A percentile compares a stretch with the other conserved stretches of the same genome.
These are phyloP conservation scores for Sebastes elongatus DNA, from an alignment of 2,797 vertebrate genomes.

Conservation along the genomic window DNA sequence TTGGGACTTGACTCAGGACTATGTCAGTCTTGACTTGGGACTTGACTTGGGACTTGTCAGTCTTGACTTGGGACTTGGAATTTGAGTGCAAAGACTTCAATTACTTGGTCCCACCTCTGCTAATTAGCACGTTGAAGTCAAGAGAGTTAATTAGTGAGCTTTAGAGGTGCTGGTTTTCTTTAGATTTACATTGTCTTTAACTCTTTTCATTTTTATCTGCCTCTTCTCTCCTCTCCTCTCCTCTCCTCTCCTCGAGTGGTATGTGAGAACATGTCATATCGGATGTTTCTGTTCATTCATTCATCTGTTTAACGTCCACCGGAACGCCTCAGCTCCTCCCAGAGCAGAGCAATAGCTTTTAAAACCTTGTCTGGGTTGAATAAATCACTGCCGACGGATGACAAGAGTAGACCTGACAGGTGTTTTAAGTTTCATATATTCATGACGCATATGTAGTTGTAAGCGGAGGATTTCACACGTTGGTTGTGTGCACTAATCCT, in stretches of 20 bases:
- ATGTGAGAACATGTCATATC: slow-evolving; percentile 13
- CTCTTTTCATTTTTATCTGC: not conserved
- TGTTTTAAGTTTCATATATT: slow-evolving; percentile 8
- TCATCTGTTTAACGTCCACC: not conserved
- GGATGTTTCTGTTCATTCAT: slow-evolving; percentile 25
- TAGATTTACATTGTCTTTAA: not conserved
- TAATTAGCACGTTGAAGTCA: not conserved
- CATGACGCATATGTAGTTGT: not conserved
- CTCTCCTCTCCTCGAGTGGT: not conserved
- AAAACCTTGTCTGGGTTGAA: slow-evolving; percentile 13
- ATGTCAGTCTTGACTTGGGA: not conserved
- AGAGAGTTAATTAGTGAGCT: not conserved
- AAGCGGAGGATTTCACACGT: slow-evolving; percentile 8
- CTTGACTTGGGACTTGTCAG: not conserved
- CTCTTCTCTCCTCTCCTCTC: no score
- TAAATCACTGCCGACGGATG: slow-evolving; percentile 28
- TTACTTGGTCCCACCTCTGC: not conserved
- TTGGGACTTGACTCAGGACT: no score
- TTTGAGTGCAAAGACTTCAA: no score
- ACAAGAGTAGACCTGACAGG: slow-evolving; percentile 38
- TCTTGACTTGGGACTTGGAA: no score
- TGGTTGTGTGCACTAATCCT: slow-evolving; percentile 1
- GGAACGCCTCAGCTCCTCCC: slow-evolving; percentile 12
- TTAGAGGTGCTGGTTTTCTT: not conserved
- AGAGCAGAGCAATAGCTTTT: not conserved